A percentile compares a stretch with the other conserved stretches of the same genome.
Evolutionary conservation across 2,797 vertebrate genomes (phyloP).

Genomic region (Psittacula derbiana): DNA sequence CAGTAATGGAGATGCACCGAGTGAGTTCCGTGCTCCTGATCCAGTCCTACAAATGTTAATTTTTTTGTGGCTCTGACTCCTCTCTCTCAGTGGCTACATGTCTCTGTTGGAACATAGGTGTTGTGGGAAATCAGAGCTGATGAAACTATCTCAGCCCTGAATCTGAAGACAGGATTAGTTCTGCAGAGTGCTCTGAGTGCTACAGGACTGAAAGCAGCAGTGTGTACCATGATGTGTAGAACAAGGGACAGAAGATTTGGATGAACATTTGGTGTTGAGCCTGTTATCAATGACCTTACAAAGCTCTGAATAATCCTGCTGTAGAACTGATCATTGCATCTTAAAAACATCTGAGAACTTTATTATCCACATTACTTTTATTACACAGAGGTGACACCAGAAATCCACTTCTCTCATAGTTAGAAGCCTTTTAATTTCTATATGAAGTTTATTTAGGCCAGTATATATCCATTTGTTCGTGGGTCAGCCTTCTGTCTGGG

Average conservation of each 20-base stretch:
- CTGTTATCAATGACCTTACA: not conserved
- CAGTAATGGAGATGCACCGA: accelerated
- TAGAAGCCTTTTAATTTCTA: not conserved
- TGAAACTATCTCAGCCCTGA: not conserved
- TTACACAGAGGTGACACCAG: not conserved
- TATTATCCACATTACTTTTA: not conserved
- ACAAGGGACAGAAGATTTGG: not conserved
- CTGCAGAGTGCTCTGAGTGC: not conserved
- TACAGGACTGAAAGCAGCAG: not conserved
- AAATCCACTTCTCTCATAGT: not conserved
- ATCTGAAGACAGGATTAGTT: not conserved
- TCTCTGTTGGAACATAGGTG: not conserved
- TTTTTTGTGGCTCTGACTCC: not conserved
- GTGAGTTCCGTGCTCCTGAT: not conserved
- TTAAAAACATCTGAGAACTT: not conserved
- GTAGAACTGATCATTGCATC: not conserved
- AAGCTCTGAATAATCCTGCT: not conserved
- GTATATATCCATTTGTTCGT: not conserved
- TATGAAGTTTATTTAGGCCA: not conserved
- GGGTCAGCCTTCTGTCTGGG: not conserved
- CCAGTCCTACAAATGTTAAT: not conserved
- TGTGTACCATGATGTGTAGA: not conserved
- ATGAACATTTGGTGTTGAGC: not conserved
- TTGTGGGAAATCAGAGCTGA: not conserved
- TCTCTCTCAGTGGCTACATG: not conserved